A percentile compares a stretch with the other conserved stretches of the same genome.
Evolutionary conservation across 2,888 invertebrate genomes (phyloP).

Genomic region (Aspidiotus destructor): DNA sequence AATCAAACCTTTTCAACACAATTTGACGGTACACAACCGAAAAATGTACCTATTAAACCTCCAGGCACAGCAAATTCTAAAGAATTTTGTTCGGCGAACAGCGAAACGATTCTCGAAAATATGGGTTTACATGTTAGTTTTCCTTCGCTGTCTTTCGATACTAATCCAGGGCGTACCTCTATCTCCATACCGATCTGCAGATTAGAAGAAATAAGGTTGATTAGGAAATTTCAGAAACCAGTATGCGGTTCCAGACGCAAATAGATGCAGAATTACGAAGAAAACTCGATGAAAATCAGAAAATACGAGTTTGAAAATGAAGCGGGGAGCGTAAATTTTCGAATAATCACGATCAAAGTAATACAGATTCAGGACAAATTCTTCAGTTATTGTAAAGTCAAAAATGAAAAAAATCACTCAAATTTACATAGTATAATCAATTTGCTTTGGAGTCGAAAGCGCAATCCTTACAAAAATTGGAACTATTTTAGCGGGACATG

Average conservation of each 20-base stretch:
- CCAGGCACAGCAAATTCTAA: conserved; percentile 98
- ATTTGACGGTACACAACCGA: neutral
- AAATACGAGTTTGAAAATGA: neutral
- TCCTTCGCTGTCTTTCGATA: conserved; percentile 92
- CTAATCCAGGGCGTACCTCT: conserved; percentile 94
- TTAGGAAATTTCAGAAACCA: neutral
- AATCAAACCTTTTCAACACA: neutral
- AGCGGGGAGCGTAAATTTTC: neutral
- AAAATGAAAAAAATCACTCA: too few species aligned
- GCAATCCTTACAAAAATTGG: too few species aligned
- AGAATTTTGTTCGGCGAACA: conserved; percentile 97
- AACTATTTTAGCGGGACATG: too few species aligned
- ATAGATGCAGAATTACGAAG: neutral
- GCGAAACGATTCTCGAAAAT: conserved; percentile 89
- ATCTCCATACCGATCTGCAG: conserved; percentile 89
- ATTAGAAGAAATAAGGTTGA: conserved; percentile 9
- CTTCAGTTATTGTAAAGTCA: too few species aligned
- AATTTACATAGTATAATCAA: too few species aligned
- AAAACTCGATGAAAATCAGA: neutral
- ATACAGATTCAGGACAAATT: neutral
- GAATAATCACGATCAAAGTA: neutral
- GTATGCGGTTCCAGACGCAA: neutral
- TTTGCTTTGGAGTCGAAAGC: too few species aligned
- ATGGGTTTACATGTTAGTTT: conserved; percentile 93
- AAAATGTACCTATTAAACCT: conserved; percentile 73